Base-by-base conservation (phyloP, 1,140 invertebrate species). In the Apis laboriosa region DNA sequence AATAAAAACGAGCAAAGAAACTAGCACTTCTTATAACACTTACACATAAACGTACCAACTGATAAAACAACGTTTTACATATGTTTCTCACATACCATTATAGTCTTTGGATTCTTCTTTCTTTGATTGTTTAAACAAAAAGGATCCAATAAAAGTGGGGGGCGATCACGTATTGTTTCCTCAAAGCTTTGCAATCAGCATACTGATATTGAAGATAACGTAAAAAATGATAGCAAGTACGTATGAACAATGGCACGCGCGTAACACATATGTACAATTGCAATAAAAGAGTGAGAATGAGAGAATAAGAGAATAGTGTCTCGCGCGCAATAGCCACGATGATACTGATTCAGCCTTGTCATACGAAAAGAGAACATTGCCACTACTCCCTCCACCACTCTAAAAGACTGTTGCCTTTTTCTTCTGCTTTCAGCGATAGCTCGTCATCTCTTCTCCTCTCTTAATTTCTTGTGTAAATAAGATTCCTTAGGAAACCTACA, bases 281-380 rank as follows among this genome's bases (percentile, higher is more conserved):
- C 67, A 43, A 49, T 15, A 12, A 9, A 51, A 15, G 34, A 11
- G 49, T 13, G 34, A 11, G 11, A 49, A 34, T 24, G 49, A 68
- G 19, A 49, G 51, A 56, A 4, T n/a, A 43, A 12, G 63, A 15
- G 75, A 58, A 60, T 67, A 71, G 63, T 9, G 21, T 58, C 17
- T 4, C 34, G 15, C 67, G 58, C 51, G 66, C 64, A n/a, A 58
- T 64, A 61, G 79, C 72, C 79, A 84, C 85, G 66, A 80, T n/a
- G 53, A 74, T 63, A 87, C 81, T 84, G 77, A 77, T 67, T 61
- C 68, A 17, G 73, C 28, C n/a, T 71, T 17, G 11, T 24, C 24
- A 49, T 53, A 77, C 66, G 56, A 60, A 61, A 21, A 79, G 75
- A 74, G 80, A 77, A 55, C 51, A 43, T 66, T 63, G 11, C 56